Evolutionary conservation across 2,797 vertebrate species (phyloP).

Genomic region (Borostomias antarcticus): DNA sequence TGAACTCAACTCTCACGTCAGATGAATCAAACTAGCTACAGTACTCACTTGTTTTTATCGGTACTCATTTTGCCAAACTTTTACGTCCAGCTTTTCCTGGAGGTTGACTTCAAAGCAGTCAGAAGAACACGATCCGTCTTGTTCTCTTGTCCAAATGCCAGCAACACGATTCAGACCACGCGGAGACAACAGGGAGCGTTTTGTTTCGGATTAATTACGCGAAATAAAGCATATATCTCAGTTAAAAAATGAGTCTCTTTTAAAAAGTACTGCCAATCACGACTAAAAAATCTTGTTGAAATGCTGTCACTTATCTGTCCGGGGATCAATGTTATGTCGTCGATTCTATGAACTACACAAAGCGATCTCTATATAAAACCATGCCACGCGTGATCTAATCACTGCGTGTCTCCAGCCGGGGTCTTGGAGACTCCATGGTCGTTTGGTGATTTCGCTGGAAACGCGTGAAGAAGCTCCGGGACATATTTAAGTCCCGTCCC

Average conservation of each 20-base stretch:
- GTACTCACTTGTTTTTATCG: slow-evolving; percentile 80
- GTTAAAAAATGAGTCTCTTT: not conserved
- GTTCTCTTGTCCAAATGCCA: not conserved
- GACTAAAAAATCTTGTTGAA: not conserved
- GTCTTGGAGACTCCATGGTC: slow-evolving; percentile 19
- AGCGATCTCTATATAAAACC: slow-evolving; percentile 20
- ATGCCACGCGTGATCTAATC: slow-evolving; percentile 26
- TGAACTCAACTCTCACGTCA: not conserved
- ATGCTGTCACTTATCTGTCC: slow-evolving; percentile 27
- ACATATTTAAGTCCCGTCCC: slow-evolving; percentile 78
- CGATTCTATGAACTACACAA: slow-evolving; percentile 27
- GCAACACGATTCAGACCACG: not conserved
- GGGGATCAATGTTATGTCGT: slow-evolving; percentile 37
- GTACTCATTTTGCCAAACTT: slow-evolving; percentile 64
- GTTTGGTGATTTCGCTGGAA: slow-evolving; percentile 18
- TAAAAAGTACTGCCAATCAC: not conserved
- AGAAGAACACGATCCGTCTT: slow-evolving; percentile 17
- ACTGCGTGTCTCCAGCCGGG: slow-evolving; percentile 21
- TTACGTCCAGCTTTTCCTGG: slow-evolving; percentile 2
- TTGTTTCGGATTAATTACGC: not conserved
- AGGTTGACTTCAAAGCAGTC: slow-evolving; percentile 3
- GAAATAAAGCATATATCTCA: not conserved
- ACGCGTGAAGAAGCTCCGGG: slow-evolving; percentile 34
- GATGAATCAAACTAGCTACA: not conserved
- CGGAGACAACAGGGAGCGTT: not conserved